These are phyloP conservation scores for Erpornis zantholeuca DNA, from an alignment of 2,113 vertebrate genomes.

Conservation along the genomic window DNA sequence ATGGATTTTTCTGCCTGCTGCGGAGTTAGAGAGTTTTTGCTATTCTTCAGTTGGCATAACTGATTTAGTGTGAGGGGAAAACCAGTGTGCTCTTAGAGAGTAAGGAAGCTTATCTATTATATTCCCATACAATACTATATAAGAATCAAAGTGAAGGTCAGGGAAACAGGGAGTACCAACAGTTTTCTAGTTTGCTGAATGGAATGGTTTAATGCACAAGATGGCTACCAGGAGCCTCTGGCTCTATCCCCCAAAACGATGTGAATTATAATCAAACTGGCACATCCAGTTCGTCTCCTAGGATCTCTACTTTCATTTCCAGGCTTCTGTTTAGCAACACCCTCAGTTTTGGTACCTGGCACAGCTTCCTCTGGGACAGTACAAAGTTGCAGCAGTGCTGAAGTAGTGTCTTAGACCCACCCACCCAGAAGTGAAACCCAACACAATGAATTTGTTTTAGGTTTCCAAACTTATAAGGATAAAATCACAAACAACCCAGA, in stretches of 20 bases:
- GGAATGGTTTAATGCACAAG: not conserved
- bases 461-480: not conserved
- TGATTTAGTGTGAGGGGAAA: not conserved
- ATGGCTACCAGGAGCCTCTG: not conserved
- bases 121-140: not conserved
- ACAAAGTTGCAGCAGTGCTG: not conserved
- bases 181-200: not conserved
- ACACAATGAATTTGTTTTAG: not conserved
- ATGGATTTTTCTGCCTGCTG: conserved; percentile 1
- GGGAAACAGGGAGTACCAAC: not conserved
- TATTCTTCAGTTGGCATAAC: not conserved
- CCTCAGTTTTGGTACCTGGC: not conserved
- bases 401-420: not conserved
- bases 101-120: not conserved
- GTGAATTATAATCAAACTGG: not conserved
- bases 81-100: not conserved
- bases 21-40: not conserved
- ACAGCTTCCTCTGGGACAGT: not conserved
- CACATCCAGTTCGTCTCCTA: not conserved
- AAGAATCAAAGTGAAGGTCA: not conserved
- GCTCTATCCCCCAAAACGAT: not conserved
- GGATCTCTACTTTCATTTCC: not conserved
- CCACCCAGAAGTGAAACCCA: not conserved
- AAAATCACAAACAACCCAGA: not conserved
- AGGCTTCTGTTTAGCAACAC: not conserved